Conservation (phyloP, 2,888 invertebrate genomes). For the Drepana falcataria region DNA sequence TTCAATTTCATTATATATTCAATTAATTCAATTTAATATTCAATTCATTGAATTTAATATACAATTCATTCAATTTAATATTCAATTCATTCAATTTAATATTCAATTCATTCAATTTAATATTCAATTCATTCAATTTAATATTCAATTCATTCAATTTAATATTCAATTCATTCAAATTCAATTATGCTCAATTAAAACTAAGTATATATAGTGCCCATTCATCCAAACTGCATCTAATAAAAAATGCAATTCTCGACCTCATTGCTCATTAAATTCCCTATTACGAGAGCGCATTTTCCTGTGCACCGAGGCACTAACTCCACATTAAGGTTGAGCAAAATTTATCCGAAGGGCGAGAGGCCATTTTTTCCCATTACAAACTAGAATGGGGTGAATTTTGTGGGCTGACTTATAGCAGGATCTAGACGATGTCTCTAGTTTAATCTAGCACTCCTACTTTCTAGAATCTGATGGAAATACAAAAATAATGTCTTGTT, state of each 20-base stretch:
- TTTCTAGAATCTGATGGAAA: neutral
- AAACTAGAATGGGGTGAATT: conserved; percentile 15
- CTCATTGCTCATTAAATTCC: conserved; percentile 20
- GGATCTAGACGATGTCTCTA: neutral
- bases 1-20: no score
- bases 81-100: no score
- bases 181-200: no score
- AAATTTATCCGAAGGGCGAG: conserved; percentile 34
- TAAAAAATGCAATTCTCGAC: conserved; percentile 21
- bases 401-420: conserved; percentile 13
- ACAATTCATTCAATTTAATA: no score
- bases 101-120: no score
- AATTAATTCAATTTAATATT: no score
- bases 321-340: conserved; percentile 32
- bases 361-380: conserved; percentile 40
- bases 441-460: neutral
- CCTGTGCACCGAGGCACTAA: conserved; percentile 20
- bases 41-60: no score
- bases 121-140: no score
- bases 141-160: no score
- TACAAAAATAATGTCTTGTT: no score
- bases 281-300: conserved; percentile 18
- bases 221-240: conserved; percentile 13
- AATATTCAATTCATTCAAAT: no score
- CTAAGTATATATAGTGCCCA: neutral